Evolutionary conservation across 2,888 invertebrate species (phyloP), one percentile per base, ranked within the genome.

Genomic region (Ischnura elegans): DNA sequence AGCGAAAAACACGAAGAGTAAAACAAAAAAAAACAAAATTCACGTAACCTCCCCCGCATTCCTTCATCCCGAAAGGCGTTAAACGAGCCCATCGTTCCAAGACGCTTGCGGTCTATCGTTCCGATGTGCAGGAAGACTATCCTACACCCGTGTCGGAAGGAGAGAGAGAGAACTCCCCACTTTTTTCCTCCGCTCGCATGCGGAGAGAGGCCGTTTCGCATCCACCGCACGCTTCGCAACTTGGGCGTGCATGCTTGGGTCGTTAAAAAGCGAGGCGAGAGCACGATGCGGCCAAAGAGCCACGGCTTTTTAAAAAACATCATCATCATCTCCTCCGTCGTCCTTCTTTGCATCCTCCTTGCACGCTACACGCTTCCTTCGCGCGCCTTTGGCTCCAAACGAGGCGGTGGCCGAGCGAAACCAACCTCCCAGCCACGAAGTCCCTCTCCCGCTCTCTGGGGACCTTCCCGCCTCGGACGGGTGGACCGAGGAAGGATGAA

Each of bases 341-440:
- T 51, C 51, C 19, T 51, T 19, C 19, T 51, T 19, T 51, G 51
- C 51, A 29, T 10, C 66, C 29, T 61, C n/a, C 61, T n/a, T 25
- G n/a, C 76, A 36, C 76, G 76, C 76, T 76, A 29, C 76, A 76
- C 76, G 76, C 76, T 76, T 76, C 76, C 76, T 76, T 76, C 76
- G 76, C 76, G 76, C 76, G 76, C 76, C 76, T 76, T 76, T 76
- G 76, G 76, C 76, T 76, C 76, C 76, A 76, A 76, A 76, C 76
- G 76, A 76, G 76, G 76, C 76, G 76, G 76, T 36, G 76, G 2
- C 76, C 76, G 76, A 29, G 13, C 25, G 61, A 25, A 76, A n/a
- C n/a, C 66, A 36, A 36, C 66, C 66, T 76, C 66, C 66, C 13
- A 51, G 16, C 19, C 51, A 51, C 2, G 4, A 2, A 51, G 61